phyloP scores from a whole-genome alignment of 1,140 invertebrate species.

The Drosophila ironensis region DNA sequence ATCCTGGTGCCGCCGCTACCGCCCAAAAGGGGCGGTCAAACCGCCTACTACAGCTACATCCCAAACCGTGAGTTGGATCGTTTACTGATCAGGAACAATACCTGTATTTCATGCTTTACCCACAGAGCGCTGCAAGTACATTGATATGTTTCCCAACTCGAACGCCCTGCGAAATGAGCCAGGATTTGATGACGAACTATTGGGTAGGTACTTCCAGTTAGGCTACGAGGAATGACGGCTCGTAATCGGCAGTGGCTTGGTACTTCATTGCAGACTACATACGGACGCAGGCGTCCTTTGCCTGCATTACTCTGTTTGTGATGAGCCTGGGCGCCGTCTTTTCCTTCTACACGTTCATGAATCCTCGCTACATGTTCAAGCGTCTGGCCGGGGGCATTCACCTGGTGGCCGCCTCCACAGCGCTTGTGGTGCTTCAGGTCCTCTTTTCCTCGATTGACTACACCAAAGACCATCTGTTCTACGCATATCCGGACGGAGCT shows the following conservation, averaged over 20 bases:
- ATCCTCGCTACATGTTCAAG: slow-evolving; percentile 95
- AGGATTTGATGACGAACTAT: slow-evolving; percentile 83
- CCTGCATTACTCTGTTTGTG: slow-evolving; percentile 90
- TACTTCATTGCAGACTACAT: slow-evolving; percentile 88
- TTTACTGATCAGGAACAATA: background rate
- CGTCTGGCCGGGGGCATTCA: slow-evolving; percentile 92
- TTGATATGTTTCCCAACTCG: slow-evolving; percentile 85
- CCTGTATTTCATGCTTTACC: background rate
- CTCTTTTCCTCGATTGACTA: slow-evolving; percentile 88
- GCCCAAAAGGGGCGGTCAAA: slow-evolving; percentile 54
- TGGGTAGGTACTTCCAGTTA: slow-evolving; percentile 83
- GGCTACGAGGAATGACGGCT: slow-evolving; percentile 13
- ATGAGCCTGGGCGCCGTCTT: slow-evolving; percentile 92
- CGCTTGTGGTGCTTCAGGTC: slow-evolving; percentile 91
- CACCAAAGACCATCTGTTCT: slow-evolving; percentile 86
- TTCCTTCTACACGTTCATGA: slow-evolving; percentile 92
- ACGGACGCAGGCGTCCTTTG: slow-evolving; percentile 91
- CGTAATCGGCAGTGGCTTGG: slow-evolving; percentile 64
- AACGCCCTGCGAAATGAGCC: slow-evolving; percentile 83
- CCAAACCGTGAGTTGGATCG: slow-evolving; percentile 58
- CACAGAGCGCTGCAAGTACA: slow-evolving; percentile 84
- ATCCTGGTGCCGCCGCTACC: slow-evolving; percentile 71
- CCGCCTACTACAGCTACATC: slow-evolving; percentile 67
- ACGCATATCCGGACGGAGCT: slow-evolving; percentile 87
- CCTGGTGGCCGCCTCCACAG: slow-evolving; percentile 87